Percentiles rank a stretch among this genome's conserved stretches.
Conservation (phyloP, 2,113 vertebrate species). For the Pituophis catenifer region DNA sequence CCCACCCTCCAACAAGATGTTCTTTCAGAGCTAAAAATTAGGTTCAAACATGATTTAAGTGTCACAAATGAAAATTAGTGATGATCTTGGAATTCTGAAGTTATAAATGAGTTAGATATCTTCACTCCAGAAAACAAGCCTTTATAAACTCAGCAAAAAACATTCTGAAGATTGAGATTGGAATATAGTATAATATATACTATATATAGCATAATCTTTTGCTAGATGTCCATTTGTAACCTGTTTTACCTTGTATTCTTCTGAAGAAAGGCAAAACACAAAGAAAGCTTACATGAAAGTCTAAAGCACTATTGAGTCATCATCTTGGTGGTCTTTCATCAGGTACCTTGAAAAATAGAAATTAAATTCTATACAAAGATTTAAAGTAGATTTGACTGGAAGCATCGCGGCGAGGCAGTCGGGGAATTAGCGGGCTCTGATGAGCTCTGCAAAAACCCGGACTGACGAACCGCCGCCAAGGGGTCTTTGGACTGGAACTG, state of each 20-base stretch:
- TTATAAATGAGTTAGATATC: background rate
- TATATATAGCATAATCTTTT: too few species aligned
- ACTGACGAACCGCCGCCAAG: too few species aligned
- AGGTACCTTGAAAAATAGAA: background rate
- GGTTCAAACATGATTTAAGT: background rate
- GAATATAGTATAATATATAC: too few species aligned
- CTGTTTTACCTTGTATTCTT: background rate
- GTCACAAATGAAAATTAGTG: background rate
- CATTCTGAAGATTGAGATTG: background rate
- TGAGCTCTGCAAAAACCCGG: too few species aligned
- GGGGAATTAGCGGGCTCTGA: too few species aligned
- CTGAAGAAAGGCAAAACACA: background rate
- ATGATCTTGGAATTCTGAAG: background rate
- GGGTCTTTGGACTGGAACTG: too few species aligned
- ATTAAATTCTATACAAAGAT: background rate
- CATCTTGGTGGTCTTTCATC: background rate
- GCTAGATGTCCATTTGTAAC: background rate
- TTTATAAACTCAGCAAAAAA: background rate
- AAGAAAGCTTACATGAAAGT: background rate
- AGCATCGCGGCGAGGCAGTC: too few species aligned
- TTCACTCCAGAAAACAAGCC: background rate
- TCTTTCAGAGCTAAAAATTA: background rate
- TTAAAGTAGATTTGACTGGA: too few species aligned
- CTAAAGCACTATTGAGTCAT: background rate
- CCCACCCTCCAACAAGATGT: background rate